Percentiles rank a stretch among this genome's conserved stretches.
Conservation (phyloP, 2,113 vertebrate genomes). For the Axis porcinus region DNA sequence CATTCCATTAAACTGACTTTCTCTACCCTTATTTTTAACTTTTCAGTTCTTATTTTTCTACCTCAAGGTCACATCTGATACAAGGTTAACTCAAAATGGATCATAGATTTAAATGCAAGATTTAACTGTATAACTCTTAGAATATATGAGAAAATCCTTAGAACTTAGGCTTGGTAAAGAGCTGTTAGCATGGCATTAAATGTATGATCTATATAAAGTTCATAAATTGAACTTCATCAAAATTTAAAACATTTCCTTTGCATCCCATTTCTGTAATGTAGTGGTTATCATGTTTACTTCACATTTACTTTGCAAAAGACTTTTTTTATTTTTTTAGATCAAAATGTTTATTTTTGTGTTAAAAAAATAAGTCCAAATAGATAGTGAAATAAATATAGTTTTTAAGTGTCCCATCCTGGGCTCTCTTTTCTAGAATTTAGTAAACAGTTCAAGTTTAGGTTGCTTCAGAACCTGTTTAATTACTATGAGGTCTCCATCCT, state of each 20-base stretch:
- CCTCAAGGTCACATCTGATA: neutral
- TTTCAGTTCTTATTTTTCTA: neutral
- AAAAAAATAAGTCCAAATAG: constrained; percentile 52
- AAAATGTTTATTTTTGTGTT: constrained; percentile 66
- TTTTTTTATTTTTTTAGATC: neutral
- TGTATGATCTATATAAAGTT: neutral
- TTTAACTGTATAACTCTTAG: neutral
- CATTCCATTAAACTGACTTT: constrained; percentile 10
- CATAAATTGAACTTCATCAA: neutral
- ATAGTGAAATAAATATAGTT: constrained; percentile 50
- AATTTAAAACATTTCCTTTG: neutral
- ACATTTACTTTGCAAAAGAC: neutral
- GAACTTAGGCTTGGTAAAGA: neutral
- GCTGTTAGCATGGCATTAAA: neutral
- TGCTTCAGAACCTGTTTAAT: constrained; percentile 53
- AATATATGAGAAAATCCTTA: neutral
- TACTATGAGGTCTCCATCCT: constrained; percentile 98
- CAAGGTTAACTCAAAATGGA: constrained; percentile 14
- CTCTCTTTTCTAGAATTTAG: constrained; percentile 59
- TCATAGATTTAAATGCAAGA: constrained; percentile 30
- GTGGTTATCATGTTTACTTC: neutral
- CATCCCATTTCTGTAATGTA: neutral
- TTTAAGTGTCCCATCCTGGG: constrained; percentile 2
- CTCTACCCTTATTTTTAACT: neutral
- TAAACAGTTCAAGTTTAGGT: constrained; percentile 32